Percentiles rank a stretch among this genome's conserved stretches.
Evolutionary conservation across 2,797 vertebrate species (phyloP).

Genomic region (Alcedo quadribrachys): DNA sequence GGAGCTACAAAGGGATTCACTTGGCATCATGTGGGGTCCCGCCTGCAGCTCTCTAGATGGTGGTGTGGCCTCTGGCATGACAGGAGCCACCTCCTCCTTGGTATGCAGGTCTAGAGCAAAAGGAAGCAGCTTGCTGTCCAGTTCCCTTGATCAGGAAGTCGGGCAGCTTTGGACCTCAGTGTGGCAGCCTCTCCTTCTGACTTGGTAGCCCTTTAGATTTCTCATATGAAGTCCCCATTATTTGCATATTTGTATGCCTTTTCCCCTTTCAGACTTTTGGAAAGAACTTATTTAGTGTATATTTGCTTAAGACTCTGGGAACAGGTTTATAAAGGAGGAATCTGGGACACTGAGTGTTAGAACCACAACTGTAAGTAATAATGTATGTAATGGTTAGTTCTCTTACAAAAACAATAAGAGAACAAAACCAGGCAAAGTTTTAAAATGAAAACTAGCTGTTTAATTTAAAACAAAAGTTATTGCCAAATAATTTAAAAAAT

Average conservation of each 20-base stretch:
- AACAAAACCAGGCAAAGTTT: background rate
- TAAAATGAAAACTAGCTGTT: background rate
- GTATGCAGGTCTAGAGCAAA: background rate
- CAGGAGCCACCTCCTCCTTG: background rate
- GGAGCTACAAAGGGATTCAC: background rate
- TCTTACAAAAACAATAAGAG: background rate
- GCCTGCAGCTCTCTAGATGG: accelerated
- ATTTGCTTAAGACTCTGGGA: background rate
- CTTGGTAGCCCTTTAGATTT: background rate
- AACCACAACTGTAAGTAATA: background rate
- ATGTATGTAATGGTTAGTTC: background rate
- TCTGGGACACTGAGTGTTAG: background rate
- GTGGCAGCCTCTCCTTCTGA: background rate
- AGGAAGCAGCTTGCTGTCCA: background rate
- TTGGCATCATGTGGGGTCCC: background rate
- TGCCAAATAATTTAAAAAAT: background rate
- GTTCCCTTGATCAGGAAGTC: background rate
- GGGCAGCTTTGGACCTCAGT: background rate
- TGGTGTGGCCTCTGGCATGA: background rate
- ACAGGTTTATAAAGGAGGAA: background rate
- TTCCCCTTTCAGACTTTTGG: background rate
- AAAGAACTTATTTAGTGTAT: background rate
- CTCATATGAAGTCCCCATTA: background rate
- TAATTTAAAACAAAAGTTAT: background rate
- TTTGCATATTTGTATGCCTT: background rate